Evolutionary conservation across 2,797 vertebrate genomes (phyloP).

Genomic region (Sebastes wilsoni): DNA sequence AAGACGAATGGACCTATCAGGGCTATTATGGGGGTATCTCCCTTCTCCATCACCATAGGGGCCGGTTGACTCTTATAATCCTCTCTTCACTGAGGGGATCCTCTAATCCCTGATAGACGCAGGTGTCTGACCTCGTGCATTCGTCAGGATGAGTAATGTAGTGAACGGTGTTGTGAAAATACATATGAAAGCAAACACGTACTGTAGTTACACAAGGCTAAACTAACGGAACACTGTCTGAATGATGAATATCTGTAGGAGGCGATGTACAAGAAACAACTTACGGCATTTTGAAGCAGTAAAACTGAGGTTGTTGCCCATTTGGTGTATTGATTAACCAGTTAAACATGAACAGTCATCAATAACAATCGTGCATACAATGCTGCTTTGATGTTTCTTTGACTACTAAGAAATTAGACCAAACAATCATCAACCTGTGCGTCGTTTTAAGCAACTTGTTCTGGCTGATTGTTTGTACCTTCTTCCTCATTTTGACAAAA

Average conservation of each 20-base stretch:
- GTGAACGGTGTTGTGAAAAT: conserved; percentile 18
- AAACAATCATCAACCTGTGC: background rate
- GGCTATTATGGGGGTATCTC: conserved; percentile 67
- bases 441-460: background rate
- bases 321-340: conserved; percentile 7
- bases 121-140: conserved; percentile 45
- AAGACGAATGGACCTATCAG: conserved; percentile 68
- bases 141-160: conserved; percentile 55
- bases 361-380: background rate
- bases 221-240: background rate
- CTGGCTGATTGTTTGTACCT: background rate
- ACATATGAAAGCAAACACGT: conserved; percentile 16
- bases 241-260: conserved; percentile 39
- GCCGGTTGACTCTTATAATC: conserved; percentile 62
- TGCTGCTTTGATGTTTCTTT: background rate
- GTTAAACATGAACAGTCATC: background rate
- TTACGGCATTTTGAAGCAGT: conserved; percentile 14
- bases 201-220: background rate
- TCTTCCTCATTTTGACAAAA: background rate
- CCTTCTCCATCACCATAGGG: conserved; percentile 63
- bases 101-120: conserved; percentile 56
- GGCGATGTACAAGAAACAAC: background rate
- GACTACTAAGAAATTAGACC: background rate
- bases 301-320: background rate
- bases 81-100: conserved; percentile 52